Evolutionary conservation across 1,140 invertebrate species (phyloP), one percentile per base, ranked within the genome.

Genomic region (Zaprionus kolodkinae): DNA sequence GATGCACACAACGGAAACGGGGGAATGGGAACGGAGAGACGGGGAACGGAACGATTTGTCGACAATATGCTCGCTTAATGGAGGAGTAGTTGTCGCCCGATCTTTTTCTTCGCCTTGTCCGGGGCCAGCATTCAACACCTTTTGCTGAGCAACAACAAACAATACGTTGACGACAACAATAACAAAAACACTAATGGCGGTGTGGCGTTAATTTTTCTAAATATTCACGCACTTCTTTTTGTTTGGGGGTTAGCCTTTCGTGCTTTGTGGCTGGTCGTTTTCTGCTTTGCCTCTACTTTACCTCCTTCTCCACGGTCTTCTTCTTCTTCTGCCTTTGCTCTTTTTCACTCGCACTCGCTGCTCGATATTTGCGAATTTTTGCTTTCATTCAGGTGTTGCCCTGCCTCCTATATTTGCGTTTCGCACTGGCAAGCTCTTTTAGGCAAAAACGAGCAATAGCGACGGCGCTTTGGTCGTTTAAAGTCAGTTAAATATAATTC

Each of bases 151-250:
- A 72, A 72, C 57, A 72, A 72, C 43, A 76, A 76, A 72, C 35
- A 57, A 72, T 36, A 43, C 59, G 59, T 43, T 38, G 59, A 61
- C 35, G 15, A 61, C 38, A 63, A 62, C 33, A 50, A 67, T 62
- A 73, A 77, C 59, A 76, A 67, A 72, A 76, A 76, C 69, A 76
- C 69, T 72, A 72, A 76, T 76, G 74, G 74, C 74, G 74, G 65
- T 70, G 48, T 69, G 72, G 76, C 76, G 76, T 78, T 78, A 78
- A 70, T 78, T 78, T 78, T 74, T 70, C 75, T 78, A 78, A 78
- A 78, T 78, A 78, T 78, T 78, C 76, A 78, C 76, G 76, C 76
- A 78, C 76, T 78, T 72, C 61, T 76, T 73, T 77, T 71, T 56
- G 60, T 76, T 77, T 76, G 69, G 69, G 73, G 74, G 74, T 76